Evolutionary conservation across 2,113 vertebrate species (phyloP).

Genomic region (Spermophilus dauricus): DNA sequence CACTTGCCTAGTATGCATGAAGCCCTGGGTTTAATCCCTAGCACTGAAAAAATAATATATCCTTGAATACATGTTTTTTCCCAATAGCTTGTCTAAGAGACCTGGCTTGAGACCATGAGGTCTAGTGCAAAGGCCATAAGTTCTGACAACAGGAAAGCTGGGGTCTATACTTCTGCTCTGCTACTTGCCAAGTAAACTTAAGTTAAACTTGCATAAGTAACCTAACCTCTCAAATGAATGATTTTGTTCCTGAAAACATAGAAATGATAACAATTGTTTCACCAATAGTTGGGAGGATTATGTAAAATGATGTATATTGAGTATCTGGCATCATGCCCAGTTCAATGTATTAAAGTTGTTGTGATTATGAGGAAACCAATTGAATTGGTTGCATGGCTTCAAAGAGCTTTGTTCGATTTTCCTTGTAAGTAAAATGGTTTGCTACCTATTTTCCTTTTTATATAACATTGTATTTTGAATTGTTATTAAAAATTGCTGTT

Average conservation of each 20-base stretch:
- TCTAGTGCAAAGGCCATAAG: neutral
- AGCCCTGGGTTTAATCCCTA: neutral
- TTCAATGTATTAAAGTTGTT: conserved; percentile 6
- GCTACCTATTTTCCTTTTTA: neutral
- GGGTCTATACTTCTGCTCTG: neutral
- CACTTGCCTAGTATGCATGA: neutral
- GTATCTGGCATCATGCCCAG: neutral
- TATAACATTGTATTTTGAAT: neutral
- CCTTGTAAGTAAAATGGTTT: conserved; percentile 4
- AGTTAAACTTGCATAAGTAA: neutral
- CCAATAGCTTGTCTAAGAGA: neutral
- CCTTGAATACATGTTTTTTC: neutral
- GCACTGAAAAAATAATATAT: neutral
- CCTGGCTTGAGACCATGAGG: neutral
- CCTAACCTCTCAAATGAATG: conserved; percentile 12
- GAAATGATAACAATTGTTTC: neutral
- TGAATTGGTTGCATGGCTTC: neutral
- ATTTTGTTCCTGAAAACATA: neutral
- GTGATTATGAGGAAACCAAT: neutral
- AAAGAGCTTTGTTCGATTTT: neutral
- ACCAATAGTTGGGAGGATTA: conserved; percentile 42
- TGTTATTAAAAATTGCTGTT: conserved; percentile 20
- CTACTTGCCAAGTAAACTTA: neutral
- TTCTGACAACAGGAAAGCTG: neutral
- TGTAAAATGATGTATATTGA: neutral